These are phyloP conservation scores for Eurystomus glaucurus DNA, from an alignment of 2,797 vertebrate genomes.

Conservation along the genomic window DNA sequence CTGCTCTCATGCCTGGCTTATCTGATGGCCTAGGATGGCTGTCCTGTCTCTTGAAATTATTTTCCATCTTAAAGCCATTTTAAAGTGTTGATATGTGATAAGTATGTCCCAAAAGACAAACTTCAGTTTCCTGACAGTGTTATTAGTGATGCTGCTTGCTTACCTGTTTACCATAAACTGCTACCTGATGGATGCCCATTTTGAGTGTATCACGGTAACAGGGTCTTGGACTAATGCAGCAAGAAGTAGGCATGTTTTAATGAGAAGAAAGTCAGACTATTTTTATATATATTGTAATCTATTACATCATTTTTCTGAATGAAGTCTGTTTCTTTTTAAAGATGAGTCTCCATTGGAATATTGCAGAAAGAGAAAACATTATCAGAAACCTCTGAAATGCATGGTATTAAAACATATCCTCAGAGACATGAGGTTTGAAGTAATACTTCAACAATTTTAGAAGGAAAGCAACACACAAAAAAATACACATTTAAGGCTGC, in stretches of 20 bases:
- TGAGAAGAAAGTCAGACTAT: neutral
- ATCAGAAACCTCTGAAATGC: neutral
- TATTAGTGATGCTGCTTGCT: neutral
- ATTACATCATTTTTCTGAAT: neutral
- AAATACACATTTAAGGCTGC: neutral
- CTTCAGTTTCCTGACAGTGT: neutral
- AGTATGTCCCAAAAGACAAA: neutral
- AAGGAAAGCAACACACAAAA: neutral
- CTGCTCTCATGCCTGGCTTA: neutral
- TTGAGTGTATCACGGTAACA: neutral
- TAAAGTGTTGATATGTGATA: neutral
- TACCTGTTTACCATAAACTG: neutral
- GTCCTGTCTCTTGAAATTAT: neutral
- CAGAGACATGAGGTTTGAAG: neutral
- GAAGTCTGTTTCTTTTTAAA: neutral
- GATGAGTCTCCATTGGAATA: neutral
- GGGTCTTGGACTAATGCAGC: neutral
- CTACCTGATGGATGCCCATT: neutral
- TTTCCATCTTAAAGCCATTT: neutral
- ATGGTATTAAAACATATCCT: neutral
- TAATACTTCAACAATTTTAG: neutral
- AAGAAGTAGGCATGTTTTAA: neutral
- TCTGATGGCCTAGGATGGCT: neutral
- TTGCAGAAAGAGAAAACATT: neutral
- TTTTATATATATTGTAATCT: neutral